Conservation (phyloP, 2,888 invertebrate species). For the Melitaea athalia region DNA sequence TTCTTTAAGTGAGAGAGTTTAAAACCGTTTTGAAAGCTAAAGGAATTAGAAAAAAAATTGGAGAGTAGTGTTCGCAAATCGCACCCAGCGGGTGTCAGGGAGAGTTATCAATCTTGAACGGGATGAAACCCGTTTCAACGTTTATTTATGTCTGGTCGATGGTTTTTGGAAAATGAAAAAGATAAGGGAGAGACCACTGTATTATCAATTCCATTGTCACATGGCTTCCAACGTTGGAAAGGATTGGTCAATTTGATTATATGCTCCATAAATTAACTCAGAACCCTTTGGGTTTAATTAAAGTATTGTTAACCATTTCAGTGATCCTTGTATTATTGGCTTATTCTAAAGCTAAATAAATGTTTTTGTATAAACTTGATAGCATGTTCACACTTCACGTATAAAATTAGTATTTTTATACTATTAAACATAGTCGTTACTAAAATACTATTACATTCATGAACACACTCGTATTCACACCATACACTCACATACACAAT, state of each 20-base stretch:
- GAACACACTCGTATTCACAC: too few relatives aligned
- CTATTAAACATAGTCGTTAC: too few relatives aligned
- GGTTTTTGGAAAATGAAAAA: constrained; percentile 69
- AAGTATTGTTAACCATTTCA: neutral
- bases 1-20: constrained; percentile 10
- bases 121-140: constrained; percentile 66
- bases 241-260: constrained; percentile 2
- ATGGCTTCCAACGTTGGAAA: constrained; percentile 5
- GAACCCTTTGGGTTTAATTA: neutral
- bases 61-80: constrained; percentile 57
- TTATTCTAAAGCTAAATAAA: neutral
- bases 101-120: constrained; percentile 74
- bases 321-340: neutral
- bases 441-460: too few relatives aligned
- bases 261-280: constrained; percentile 8
- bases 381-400: too few relatives aligned
- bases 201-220: constrained; percentile 23
- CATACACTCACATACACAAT: too few relatives aligned
- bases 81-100: constrained; percentile 68
- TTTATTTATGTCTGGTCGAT: constrained; percentile 75
- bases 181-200: constrained; percentile 48
- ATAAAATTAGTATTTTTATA: too few relatives aligned
- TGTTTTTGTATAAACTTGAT: neutral
- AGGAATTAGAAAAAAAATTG: constrained; percentile 41
- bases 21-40: constrained; percentile 18